Percentiles rank a stretch among this genome's conserved stretches.
Conservation (phyloP, 2,888 invertebrate species). For the Cephus pulcher region DNA sequence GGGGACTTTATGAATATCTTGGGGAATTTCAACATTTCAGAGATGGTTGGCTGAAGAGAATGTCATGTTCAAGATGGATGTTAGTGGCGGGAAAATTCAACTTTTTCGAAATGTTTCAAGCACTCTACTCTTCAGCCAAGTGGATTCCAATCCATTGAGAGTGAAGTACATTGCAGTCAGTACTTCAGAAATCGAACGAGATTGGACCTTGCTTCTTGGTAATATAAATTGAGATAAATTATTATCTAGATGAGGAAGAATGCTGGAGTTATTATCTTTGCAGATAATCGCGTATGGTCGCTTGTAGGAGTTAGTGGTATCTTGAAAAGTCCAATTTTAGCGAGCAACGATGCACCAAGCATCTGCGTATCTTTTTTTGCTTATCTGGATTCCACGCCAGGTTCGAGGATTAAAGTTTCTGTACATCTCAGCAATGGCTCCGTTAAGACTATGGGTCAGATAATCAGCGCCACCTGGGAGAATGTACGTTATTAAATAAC, state of each 20-base stretch:
- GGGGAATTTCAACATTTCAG: constrained; percentile 15
- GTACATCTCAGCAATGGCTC: constrained; percentile 17
- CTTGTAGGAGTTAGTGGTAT: constrained; percentile 22
- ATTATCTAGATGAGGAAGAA: background rate
- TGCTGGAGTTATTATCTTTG: background rate
- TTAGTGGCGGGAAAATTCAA: constrained; percentile 16
- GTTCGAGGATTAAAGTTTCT: constrained; percentile 27
- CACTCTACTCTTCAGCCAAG: constrained; percentile 18
- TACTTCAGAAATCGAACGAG: constrained; percentile 21
- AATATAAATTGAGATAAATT: constrained; percentile 2
- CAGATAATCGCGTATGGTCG: constrained; percentile 32
- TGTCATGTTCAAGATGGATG: constrained; percentile 28
- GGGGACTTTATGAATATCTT: constrained; percentile 4
- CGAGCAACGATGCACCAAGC: constrained; percentile 6
- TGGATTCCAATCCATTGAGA: constrained; percentile 19
- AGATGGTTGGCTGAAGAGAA: constrained; percentile 28
- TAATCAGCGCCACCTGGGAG: constrained; percentile 13
- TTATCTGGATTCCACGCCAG: constrained; percentile 27
- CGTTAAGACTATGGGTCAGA: constrained; percentile 7
- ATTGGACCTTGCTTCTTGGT: constrained; percentile 18
- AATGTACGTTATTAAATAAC: constrained; percentile 5
- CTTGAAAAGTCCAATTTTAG: constrained; percentile 26
- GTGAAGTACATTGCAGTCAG: constrained; percentile 20
- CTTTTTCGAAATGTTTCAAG: constrained; percentile 27
- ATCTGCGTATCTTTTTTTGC: constrained; percentile 33